Conservation (phyloP, 1,140 invertebrate species). For the Pseudobourletiella spinata region DNA sequence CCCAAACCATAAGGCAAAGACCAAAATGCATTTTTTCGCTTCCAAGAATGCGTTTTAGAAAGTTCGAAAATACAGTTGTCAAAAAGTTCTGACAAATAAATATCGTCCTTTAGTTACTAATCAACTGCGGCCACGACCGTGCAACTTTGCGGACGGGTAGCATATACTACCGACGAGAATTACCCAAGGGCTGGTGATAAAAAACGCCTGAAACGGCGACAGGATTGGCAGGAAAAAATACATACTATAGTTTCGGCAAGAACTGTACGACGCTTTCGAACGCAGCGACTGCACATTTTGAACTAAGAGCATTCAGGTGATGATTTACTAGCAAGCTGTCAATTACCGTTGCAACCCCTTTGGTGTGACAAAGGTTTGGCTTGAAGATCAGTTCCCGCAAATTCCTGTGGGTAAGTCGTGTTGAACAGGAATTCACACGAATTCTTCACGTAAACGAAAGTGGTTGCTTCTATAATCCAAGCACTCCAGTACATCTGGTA, state of each 20-base stretch:
- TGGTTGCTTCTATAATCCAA: conserved; percentile 49
- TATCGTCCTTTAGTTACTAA: no score
- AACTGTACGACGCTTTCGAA: conserved; percentile 65
- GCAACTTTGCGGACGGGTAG: no score
- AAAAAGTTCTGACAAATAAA: no score
- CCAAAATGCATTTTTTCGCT: no score
- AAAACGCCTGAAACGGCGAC: conserved; percentile 44
- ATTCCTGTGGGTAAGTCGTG: conserved; percentile 49
- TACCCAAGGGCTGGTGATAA: no score
- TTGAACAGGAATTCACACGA: conserved; percentile 47
- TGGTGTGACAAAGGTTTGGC: conserved; percentile 41
- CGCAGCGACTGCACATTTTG: conserved; percentile 59
- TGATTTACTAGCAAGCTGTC: conserved; percentile 62
- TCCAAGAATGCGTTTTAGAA: no score
- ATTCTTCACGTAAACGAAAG: conserved; percentile 50
- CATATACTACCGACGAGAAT: no score
- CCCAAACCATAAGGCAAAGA: no score
- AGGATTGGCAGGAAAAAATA: conserved; percentile 49
- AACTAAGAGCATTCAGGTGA: conserved; percentile 53
- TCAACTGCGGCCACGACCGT: no score
- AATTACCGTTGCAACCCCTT: conserved; percentile 40
- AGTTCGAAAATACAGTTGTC: no score
- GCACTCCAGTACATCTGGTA: conserved; percentile 51
- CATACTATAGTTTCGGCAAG: conserved; percentile 55
- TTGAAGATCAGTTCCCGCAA: conserved; percentile 47